Base-by-base conservation (phyloP, 2,113 vertebrate genomes). In the Coracopsis vasa region DNA sequence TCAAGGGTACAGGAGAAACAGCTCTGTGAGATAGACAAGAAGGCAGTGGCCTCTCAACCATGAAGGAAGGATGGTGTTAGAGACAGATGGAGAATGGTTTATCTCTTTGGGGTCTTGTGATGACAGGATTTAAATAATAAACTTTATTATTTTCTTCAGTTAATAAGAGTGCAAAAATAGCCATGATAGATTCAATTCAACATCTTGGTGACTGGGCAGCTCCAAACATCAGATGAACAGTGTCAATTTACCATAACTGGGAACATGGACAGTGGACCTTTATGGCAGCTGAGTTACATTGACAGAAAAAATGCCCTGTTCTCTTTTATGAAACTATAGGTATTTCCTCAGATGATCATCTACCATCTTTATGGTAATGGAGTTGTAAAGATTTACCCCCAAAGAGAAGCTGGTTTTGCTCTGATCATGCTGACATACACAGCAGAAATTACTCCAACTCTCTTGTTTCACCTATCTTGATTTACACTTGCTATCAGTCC, bases 1-100 rank as follows among this genome's bases (percentile, higher is more conserved):
- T 86, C 80, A 91, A 78, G 48, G n/a, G 53, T 41, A 45, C n/a
- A 19, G 53, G 31, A 73, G 74, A 47, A 73, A 31, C 53, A 94
- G 84, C 80, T 95, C 85, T 14, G n/a, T 16, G 35, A 82, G 60
- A 78, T 64, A 71, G 31, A 48, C n/a, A 53, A 60, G 92, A 78
- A 47, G 88, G 53, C 88, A 95, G 86, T 8, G 70, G 44, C 88
- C 91, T 91, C 70, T n/a, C 1, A 6, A 17, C 71, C 53, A 37
- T 0, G 4, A 62, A 65, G 56, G 44, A 48, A 75, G 19, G 70
- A 58, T 58, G 54, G 75, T 64, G 60, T 62, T 51, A 69, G 19
- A 64, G 47, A 65, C 7, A 1, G 37, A 54, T 56, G 18, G 23
- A 20, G 64, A 77, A 88, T 37, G 47, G 19, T 66, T 88, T 80